Base-by-base conservation (phyloP, 2,113 vertebrate genomes). In the Etheostoma spectabile region DNA sequence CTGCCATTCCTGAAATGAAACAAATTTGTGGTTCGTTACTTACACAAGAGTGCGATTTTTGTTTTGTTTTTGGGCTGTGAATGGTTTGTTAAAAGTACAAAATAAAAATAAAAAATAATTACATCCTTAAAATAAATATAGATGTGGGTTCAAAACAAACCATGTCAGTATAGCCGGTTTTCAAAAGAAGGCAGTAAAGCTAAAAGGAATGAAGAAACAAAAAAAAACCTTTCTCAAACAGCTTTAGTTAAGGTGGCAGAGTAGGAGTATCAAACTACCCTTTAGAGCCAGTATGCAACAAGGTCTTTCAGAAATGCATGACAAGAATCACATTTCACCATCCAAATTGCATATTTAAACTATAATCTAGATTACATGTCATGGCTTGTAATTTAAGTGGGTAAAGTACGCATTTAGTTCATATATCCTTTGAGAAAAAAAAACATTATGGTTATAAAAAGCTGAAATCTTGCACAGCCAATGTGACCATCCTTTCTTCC, bases 1-100 rank as follows among this genome's bases (percentile, higher is more conserved):
- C 92, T 99, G 98, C 98, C 98, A 99, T 91, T 99, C 98, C 98
- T 99, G 92, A 91, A 96, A 94, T 72, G 53, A 92, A 62, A 95
- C 85, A 93, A 8, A 82, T 18, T 27, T 35, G 19, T 16, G 6
- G 52, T 48, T 4, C 10, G 53, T 86, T 73, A 88, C 38, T 74
- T 12, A 56, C 3, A 53, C 5, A 78, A 22, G 48, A 18, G 2
- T 69, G 38, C 13, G 0, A 21, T 13, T 77, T 21, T 55, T 21
- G 30, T 48, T 56, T 22, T 18, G 2, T 21, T 59, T 63, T 38
- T 14, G 33, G 49, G 27, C 2, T 64, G 12, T 55, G 42, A 62
- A 73, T 75, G 5, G 57, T 45, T 61, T 49, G 15, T n/a, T n/a
- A 30, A 61, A 61, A 27, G 57, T 67, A 56, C 6, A 13, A 52